Conservation (phyloP, 2,113 vertebrate genomes). For the Proteles cristata region DNA sequence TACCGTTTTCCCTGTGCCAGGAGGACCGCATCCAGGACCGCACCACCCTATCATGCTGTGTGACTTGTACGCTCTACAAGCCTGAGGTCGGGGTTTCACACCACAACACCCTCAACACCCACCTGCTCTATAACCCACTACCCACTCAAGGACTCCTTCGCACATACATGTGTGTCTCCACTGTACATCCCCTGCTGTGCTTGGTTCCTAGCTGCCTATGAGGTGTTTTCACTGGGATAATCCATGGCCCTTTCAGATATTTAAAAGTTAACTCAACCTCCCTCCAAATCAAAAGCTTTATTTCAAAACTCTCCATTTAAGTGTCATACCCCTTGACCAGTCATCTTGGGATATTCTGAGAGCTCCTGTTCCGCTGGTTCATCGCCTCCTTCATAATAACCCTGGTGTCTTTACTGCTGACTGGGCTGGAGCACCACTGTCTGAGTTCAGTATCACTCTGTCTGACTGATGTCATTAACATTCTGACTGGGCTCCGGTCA, state of each 20-base stretch:
- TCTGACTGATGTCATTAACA: slow-evolving; percentile 38
- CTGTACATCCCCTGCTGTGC: background rate
- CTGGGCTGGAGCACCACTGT: background rate
- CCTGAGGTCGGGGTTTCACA: background rate
- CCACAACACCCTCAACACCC: background rate
- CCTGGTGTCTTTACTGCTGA: background rate
- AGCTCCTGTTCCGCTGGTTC: background rate
- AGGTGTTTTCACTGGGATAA: background rate
- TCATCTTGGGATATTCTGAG: background rate
- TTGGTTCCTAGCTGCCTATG: background rate
- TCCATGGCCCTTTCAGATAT: background rate
- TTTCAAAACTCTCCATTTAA: background rate
- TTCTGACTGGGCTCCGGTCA: slow-evolving; percentile 32
- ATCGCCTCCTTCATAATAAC: background rate
- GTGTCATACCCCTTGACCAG: background rate
- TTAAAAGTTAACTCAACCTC: background rate
- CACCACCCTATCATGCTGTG: background rate
- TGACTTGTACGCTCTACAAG: background rate
- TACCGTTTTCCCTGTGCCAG: background rate
- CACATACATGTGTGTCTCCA: background rate
- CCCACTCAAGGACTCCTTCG: fast-evolving
- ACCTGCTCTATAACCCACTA: background rate
- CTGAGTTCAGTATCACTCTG: background rate
- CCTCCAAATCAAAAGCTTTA: background rate
- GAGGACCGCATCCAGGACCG: background rate